Conservation (phyloP, 1,140 invertebrate species). For the Anastrepha obliqua region DNA sequence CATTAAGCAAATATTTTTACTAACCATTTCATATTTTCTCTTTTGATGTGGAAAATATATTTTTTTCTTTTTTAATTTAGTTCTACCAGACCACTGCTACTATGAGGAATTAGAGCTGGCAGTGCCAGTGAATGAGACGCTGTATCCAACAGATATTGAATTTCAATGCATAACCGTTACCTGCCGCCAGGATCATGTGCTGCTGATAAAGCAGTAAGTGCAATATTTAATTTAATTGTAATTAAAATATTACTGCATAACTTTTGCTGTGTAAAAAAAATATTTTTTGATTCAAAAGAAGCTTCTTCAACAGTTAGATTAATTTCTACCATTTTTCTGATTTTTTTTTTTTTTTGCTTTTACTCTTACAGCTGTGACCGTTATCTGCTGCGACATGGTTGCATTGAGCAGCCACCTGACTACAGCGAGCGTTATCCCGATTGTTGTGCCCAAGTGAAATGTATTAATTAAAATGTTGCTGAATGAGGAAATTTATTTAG, state of each 20-base stretch:
- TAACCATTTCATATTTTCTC: background rate
- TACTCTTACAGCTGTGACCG: conserved; percentile 62
- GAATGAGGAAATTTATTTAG: background rate
- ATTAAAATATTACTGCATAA: background rate
- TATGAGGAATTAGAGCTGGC: conserved; percentile 65
- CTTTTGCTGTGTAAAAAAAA: too few species aligned
- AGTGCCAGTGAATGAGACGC: conserved; percentile 60
- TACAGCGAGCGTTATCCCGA: conserved; percentile 58
- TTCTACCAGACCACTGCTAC: conserved; percentile 60
- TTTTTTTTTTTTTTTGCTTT: background rate
- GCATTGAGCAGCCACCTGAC: conserved; percentile 59
- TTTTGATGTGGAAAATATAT: background rate
- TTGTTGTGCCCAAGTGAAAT: conserved; percentile 54
- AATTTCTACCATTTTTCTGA: too few species aligned
- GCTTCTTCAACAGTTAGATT: too few species aligned
- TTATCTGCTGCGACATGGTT: conserved; percentile 58
- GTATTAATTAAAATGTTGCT: background rate
- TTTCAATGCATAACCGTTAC: conserved; percentile 61
- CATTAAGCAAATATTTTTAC: background rate
- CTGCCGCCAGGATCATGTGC: conserved; percentile 66
- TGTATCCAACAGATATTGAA: conserved; percentile 58
- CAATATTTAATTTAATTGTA: conserved; percentile 1
- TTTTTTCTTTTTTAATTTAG: conserved; percentile 50
- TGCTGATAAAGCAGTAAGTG: conserved; percentile 67
- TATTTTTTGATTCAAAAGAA: too few species aligned